Conservation (phyloP, 2,888 invertebrate species). For the Nomada ferruginata region DNA sequence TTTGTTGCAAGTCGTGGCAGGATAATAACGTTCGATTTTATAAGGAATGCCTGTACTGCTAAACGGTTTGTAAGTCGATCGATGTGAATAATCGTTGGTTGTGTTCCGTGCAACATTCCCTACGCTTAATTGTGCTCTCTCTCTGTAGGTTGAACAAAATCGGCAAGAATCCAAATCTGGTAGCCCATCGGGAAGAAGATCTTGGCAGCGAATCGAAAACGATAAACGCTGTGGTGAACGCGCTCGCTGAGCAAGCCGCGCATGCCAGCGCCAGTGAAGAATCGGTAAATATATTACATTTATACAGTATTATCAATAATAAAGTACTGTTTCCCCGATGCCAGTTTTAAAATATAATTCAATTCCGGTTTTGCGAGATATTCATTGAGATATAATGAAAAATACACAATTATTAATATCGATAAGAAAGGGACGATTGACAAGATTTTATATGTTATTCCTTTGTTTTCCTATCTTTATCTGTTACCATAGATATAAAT, state of each 20-base stretch:
- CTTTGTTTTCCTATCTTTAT: too few relatives aligned
- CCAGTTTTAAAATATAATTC: too few relatives aligned
- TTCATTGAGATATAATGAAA: not conserved
- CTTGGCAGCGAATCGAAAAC: conserved; percentile 91
- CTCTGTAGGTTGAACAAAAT: conserved; percentile 94
- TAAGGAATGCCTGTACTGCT: conserved; percentile 68
- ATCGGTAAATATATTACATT: conserved; percentile 85
- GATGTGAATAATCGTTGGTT: conserved; percentile 82
- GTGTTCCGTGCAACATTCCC: conserved; percentile 82
- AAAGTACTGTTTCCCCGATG: too few relatives aligned
- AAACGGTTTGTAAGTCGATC: conserved; percentile 71
- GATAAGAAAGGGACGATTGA: too few relatives aligned
- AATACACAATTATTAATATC: too few relatives aligned
- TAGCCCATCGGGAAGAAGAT: conserved; percentile 90
- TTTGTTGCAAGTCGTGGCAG: conserved; percentile 54
- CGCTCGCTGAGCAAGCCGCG: conserved; percentile 95
- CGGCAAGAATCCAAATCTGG: conserved; percentile 98
- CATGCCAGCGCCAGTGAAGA: conserved; percentile 92
- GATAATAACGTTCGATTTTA: conserved; percentile 37
- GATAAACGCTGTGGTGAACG: conserved; percentile 96
- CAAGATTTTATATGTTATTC: too few relatives aligned
- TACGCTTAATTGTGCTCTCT: conserved; percentile 83
- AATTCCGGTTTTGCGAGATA: too few relatives aligned
- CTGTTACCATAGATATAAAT: too few relatives aligned
- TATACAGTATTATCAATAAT: not conserved